phyloP scores from a whole-genome alignment of 1,140 invertebrate species.

The Pseudomyrmex flavicornis region DNA sequence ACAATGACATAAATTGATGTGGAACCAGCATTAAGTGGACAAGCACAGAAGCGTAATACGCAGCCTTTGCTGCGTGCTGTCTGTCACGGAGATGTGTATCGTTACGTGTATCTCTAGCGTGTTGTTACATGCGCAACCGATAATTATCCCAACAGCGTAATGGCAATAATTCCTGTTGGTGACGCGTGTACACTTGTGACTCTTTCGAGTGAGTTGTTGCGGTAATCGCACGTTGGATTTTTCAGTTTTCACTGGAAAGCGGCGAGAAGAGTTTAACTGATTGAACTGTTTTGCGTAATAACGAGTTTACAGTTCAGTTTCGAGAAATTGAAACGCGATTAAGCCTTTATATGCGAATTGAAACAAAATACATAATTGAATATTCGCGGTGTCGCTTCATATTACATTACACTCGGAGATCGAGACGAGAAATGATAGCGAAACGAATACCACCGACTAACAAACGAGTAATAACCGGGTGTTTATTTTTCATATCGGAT shows the following conservation, averaged over 20 bases:
- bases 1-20: slow-evolving; percentile 1
- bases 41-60: not conserved
- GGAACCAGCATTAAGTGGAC: slow-evolving; percentile 20
- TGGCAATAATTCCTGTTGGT: slow-evolving; percentile 41
- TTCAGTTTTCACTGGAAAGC: slow-evolving; percentile 11
- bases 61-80: slow-evolving; percentile 39
- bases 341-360: too few relatives aligned
- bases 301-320: not conserved
- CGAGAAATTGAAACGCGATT: not conserved
- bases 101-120: slow-evolving; percentile 53
- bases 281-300: slow-evolving; percentile 20
- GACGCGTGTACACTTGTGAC: slow-evolving; percentile 27
- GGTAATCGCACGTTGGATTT: slow-evolving; percentile 38
- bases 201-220: slow-evolving; percentile 31
- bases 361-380: too few relatives aligned
- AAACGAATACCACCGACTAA: not conserved
- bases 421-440: not conserved
- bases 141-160: slow-evolving; percentile 65
- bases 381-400: not conserved
- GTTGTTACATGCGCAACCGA: slow-evolving; percentile 68
- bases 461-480: too few relatives aligned
- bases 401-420: not conserved
- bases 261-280: slow-evolving; percentile 35
- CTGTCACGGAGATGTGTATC: slow-evolving; percentile 65
- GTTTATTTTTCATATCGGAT: slow-evolving; percentile 26